Base-by-base conservation (phyloP, 2,888 invertebrate genomes). In the Platerodrilus igneus region DNA sequence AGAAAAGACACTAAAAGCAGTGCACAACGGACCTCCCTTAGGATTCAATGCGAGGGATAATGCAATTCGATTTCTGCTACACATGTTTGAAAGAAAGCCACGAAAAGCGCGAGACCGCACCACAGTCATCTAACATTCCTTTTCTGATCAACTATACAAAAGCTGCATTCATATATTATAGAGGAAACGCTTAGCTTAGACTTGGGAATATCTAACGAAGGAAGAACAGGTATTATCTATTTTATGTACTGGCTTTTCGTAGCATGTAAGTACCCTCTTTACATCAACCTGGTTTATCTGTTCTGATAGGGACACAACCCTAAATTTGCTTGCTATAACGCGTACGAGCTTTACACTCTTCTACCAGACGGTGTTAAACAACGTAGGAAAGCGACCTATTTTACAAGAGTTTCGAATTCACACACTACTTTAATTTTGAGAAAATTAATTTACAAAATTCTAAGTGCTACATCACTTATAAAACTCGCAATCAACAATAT, bases 11-110 rank as follows among this genome's bases (percentile, higher is more conserved):
- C 41, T 48, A 47, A 45, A 51, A 45, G 42, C 48, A 44, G 32
- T 46, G 43, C 34, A 47, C 45, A 48, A 48, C 45, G n/a, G n/a
- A n/a, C 45, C 47, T 49, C 45, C 47, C 46, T 48, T 48, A 45
- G 42, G 35, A 37, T 34, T 35, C 45, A 42, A 45, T 45, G 39
- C 38, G n/a, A 28, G 34, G 48, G 43, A 50, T 50, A 50, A 53
- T 49, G 47, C 53, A 53, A 51, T 51, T 53, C 50, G 50, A 53
- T 53, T 53, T 51, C 46, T 47, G 34, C 50, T 49, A 47, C 45
- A 42, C 48, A 45, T 41, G 42, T 49, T 47, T 43, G 41, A 41
- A 48, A 45, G 47, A 36, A 39, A 41, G 41, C 30, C 37, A 19
- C 9, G 17, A 37, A 25, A 14, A 22, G 30, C 35, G 30, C 16